A percentile compares a stretch with the other conserved stretches of the same genome.
Evolutionary conservation across 2,113 vertebrate genomes (phyloP).

Genomic region (Solea solea): DNA sequence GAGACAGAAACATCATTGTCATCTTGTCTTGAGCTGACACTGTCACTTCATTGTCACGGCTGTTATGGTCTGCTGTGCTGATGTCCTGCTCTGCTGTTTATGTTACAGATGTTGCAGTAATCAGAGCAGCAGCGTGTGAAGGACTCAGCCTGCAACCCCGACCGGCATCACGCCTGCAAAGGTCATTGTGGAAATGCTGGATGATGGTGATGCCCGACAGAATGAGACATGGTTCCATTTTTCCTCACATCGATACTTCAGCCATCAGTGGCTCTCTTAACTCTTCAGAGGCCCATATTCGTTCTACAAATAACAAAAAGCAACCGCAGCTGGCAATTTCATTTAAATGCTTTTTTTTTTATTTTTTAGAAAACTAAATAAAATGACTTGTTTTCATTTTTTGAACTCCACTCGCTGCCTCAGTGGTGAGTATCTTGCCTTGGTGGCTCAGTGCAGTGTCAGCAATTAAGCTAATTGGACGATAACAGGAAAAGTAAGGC

Average conservation of each 20-base stretch:
- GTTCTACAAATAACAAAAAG: not conserved
- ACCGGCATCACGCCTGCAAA: conserved; percentile 63
- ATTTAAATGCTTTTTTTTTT: not conserved
- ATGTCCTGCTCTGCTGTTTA: conserved; percentile 77
- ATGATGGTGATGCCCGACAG: conserved; percentile 62
- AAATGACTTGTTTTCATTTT: not conserved
- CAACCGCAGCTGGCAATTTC: not conserved
- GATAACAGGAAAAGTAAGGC: conserved; percentile 38
- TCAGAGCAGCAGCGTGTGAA: conserved; percentile 81
- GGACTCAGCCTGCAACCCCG: conserved; percentile 72
- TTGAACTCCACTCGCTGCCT: not conserved
- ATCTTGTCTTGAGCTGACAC: conserved; percentile 75
- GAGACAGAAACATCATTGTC: conserved; percentile 78
- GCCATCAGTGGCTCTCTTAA: conserved; percentile 26
- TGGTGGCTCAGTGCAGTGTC: conserved; percentile 26
- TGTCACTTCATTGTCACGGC: conserved; percentile 79
- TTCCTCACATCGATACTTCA: conserved; percentile 32
- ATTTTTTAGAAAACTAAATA: not conserved
- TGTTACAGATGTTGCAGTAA: conserved; percentile 82
- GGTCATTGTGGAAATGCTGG: conserved; percentile 72
- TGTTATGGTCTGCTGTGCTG: conserved; percentile 72
- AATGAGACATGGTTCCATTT: conserved; percentile 62
- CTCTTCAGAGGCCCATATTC: conserved; percentile 26
- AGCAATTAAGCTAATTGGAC: conserved; percentile 34
- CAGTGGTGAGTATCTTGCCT: conserved; percentile 11